Conservation (phyloP, 2,797 vertebrate species). For the Pristis pectinata region DNA sequence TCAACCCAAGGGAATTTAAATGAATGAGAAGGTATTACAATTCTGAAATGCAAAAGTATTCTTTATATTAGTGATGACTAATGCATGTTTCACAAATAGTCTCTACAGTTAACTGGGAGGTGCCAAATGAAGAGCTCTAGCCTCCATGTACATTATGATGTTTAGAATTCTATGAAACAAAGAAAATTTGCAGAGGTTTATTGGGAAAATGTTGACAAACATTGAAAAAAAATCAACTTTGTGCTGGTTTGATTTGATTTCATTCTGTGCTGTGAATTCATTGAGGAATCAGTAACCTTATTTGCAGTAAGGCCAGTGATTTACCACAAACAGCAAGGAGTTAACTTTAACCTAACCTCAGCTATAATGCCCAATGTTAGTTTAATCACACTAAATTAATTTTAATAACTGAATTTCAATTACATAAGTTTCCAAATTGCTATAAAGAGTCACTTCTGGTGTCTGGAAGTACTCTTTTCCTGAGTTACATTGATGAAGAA, state of each 20-base stretch:
- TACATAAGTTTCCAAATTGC: background rate
- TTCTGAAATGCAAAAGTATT: background rate
- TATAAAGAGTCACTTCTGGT: background rate
- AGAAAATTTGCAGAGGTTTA: background rate
- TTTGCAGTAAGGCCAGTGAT: no score
- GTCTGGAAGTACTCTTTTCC: background rate
- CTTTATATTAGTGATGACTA: background rate
- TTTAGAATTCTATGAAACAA: background rate
- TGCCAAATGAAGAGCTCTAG: background rate
- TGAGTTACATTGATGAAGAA: background rate
- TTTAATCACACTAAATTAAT: background rate
- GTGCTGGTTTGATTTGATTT: background rate
- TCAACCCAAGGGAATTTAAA: no score
- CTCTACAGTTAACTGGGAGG: background rate
- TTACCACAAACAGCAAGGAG: no score
- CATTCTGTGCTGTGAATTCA: background rate
- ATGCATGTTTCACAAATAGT: background rate
- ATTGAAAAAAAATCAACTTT: no score
- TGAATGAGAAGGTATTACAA: background rate
- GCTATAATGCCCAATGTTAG: no score
- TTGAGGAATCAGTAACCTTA: background rate
- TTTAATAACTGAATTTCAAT: background rate
- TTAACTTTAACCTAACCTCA: no score
- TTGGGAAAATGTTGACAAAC: background rate
- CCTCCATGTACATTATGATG: background rate